Evolutionary conservation across 2,888 invertebrate species (phyloP).

Genomic region (Acanthococcus lagerstroemiae): DNA sequence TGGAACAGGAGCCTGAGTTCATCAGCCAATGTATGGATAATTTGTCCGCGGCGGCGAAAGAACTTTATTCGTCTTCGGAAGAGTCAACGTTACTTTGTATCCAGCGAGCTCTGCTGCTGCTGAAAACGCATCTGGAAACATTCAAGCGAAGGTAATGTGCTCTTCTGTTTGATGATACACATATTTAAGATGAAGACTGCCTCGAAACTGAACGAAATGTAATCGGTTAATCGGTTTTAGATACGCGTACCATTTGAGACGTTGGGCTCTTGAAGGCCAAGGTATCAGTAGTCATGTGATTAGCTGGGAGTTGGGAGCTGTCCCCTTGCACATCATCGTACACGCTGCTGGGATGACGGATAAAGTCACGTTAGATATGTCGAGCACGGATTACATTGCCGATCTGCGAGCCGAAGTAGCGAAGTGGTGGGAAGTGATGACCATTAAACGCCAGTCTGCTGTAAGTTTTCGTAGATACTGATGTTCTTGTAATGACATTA

Average conservation of each 20-base stretch:
- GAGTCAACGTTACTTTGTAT: conserved; percentile 79
- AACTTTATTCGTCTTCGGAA: conserved; percentile 51
- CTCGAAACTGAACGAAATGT: no score
- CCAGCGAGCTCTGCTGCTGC: conserved; percentile 73
- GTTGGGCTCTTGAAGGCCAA: conserved; percentile 76
- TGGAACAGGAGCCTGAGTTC: conserved; percentile 86
- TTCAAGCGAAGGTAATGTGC: conserved; percentile 67
- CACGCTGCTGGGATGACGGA: conserved; percentile 84
- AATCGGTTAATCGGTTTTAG: no score
- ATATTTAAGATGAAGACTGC: no score
- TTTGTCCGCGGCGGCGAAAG: conserved; percentile 69
- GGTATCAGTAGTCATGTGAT: conserved; percentile 67
- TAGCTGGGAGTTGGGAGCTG: conserved; percentile 48
- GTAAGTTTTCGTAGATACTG: conserved; percentile 4
- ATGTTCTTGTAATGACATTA: background rate
- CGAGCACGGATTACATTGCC: conserved; percentile 78
- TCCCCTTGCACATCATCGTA: conserved; percentile 64
- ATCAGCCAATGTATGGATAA: conserved; percentile 89
- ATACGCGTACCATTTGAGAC: conserved; percentile 77
- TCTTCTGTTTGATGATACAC: no score
- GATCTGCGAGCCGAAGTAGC: conserved; percentile 88
- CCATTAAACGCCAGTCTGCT: conserved; percentile 36
- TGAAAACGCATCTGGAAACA: conserved; percentile 88
- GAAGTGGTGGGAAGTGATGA: conserved; percentile 76
- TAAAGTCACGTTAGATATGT: conserved; percentile 68